phyloP scores from a whole-genome alignment of 2,888 invertebrate species.

The Euclidia mi region DNA sequence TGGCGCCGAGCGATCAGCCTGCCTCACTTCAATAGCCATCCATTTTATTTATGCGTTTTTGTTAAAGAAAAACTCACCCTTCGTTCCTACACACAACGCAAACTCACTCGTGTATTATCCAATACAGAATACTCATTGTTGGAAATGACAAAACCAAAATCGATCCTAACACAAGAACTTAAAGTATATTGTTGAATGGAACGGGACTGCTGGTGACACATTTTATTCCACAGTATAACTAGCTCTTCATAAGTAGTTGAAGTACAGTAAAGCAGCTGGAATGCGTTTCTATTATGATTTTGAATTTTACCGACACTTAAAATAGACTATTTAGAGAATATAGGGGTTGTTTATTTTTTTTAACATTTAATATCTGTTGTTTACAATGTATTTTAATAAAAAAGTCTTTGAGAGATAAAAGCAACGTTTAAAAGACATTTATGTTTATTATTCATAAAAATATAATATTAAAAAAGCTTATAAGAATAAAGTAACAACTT shows the following conservation, averaged over 20 bases:
- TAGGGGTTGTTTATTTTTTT: slow-evolving; percentile 28
- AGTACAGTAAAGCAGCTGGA: slow-evolving; percentile 30
- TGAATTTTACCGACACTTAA: slow-evolving; percentile 35
- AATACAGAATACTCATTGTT: slow-evolving; percentile 28
- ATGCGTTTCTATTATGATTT: slow-evolving; percentile 46
- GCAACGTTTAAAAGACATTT: too few relatives aligned
- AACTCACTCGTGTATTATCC: slow-evolving; percentile 31
- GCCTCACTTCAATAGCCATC: slow-evolving; percentile 56
- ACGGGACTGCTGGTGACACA: slow-evolving; percentile 26
- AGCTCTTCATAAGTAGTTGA: slow-evolving; percentile 53
- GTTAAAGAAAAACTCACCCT: slow-evolving; percentile 55
- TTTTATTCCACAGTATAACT: slow-evolving; percentile 47
- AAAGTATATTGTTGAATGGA: slow-evolving; percentile 18
- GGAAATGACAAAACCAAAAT: slow-evolving; percentile 12
- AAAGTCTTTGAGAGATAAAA: too few relatives aligned
- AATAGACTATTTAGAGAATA: slow-evolving; percentile 26
- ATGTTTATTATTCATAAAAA: too few relatives aligned
- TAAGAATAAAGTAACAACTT: too few relatives aligned
- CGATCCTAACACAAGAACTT: slow-evolving; percentile 1
- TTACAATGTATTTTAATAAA: background rate
- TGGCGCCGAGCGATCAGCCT: slow-evolving; percentile 56
- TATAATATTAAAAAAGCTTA: too few relatives aligned
- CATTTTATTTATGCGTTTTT: slow-evolving; percentile 63
- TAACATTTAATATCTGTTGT: slow-evolving; percentile 1
- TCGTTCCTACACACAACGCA: slow-evolving; percentile 21